Base-by-base conservation (phyloP, 1,140 invertebrate species). In the Papilio dardanus region DNA sequence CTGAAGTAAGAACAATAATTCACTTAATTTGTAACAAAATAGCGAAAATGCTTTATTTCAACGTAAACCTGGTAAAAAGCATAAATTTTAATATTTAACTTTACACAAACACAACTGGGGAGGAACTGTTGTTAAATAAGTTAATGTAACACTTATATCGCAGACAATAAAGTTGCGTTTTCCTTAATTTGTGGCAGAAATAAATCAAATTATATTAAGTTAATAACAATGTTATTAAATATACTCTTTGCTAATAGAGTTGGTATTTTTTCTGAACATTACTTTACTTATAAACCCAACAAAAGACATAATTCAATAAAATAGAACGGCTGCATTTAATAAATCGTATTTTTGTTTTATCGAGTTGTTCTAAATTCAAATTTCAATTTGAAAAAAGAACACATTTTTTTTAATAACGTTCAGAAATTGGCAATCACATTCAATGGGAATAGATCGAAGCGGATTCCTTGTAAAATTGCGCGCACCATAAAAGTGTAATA, bases 401-500 rank as follows among this genome's bases (percentile, higher is more conserved):
- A 14, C 35, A 37, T 37, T 37, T 37, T 12, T 37, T 37, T 37
- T 37, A 37, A 37, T 37, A 37, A 73, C 46, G 46, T 73, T 73
- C 28, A n/a, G 58, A 73, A 73, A 54, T 58, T 54, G 71, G 33
- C 42, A 73, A 54, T 54, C 42, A 28, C 42, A 73, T 30, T 54
- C 71, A 73, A 58, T 58, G 71, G 71, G 33, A 58, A 58, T 58
- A 73, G 71, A 73, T 73, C 50, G 71, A 73, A 73, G 71, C 30
- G 71, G 50, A 73, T 62, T 42, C 40, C 40, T 42, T 81, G 79
- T 73, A 77, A 74, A 78, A 80, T 78, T 65, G 78, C 75, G 67
- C 76, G 75, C 74, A 73, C 73, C 74, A 81, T 82, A 84, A 82
- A 83, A 80, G 76, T 75, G 81, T 83, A 82, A 82, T 82, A 79